Evolutionary conservation across 2,113 vertebrate species (phyloP).

Genomic region (Salvator merianae): DNA sequence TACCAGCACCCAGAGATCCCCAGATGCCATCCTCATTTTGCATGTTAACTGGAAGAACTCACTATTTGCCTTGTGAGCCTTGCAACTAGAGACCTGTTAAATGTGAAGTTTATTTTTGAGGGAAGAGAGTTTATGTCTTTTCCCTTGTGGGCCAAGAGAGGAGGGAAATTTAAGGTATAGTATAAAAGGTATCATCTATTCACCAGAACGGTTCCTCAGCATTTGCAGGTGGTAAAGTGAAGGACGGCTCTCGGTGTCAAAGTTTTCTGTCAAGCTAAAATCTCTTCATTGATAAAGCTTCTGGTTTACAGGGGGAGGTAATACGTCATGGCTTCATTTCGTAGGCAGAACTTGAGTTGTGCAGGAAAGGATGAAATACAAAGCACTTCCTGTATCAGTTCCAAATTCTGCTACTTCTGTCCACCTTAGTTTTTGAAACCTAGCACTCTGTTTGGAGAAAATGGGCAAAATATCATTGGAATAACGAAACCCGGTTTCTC

Average conservation of each 20-base stretch:
- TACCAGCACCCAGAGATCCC: not conserved
- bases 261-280: not conserved
- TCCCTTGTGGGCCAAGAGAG: no score
- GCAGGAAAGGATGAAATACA: not conserved
- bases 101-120: constrained; percentile 87
- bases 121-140: constrained; percentile 80
- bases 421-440: not conserved
- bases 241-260: not conserved
- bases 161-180: not conserved
- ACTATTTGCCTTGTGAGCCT: constrained; percentile 85
- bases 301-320: not conserved
- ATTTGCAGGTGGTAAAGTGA: not conserved
- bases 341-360: not conserved
- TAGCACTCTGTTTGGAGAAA: not conserved
- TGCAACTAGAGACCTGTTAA: constrained; percentile 93
- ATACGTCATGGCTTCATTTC: not conserved
- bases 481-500: no score
- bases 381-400: not conserved
- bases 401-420: not conserved
- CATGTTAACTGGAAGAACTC: constrained; percentile 79
- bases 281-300: not conserved
- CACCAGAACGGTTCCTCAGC: not conserved
- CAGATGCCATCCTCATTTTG: constrained; percentile 3
- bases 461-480: not conserved
- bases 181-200: not conserved